A percentile compares a stretch with the other conserved stretches of the same genome.
phyloP scores from a whole-genome alignment of 2,113 vertebrate genomes.

The Tenrec ecaudatus region DNA sequence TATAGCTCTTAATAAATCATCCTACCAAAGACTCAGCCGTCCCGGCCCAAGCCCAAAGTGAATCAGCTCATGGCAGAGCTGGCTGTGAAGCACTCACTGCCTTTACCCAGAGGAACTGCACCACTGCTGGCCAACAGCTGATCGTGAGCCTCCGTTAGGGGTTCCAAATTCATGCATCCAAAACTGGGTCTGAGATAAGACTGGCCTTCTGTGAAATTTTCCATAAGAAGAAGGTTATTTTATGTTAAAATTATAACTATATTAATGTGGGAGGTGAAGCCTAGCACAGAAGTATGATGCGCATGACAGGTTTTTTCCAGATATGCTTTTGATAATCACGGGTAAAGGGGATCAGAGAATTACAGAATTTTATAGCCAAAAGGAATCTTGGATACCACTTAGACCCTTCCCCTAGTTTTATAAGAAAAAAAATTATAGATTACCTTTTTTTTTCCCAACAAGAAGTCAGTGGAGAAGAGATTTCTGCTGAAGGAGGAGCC shows the following conservation, averaged over 20 bases:
- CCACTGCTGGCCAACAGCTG: background rate
- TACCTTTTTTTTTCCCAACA: rapidly evolving
- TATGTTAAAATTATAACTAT: slow-evolving; percentile 19
- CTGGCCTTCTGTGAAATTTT: background rate
- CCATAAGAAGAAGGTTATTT: background rate
- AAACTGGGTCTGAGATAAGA: background rate
- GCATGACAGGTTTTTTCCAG: background rate
- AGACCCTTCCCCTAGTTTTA: background rate
- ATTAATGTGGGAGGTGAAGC: background rate
- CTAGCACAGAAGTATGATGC: background rate
- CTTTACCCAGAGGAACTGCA: background rate
- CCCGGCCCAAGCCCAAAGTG: background rate
- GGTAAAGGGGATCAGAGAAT: background rate
- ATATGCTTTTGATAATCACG: background rate
- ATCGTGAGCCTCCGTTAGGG: too few species aligned
- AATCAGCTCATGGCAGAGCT: background rate
- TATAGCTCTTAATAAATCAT: background rate
- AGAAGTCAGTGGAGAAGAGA: background rate
- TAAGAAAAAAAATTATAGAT: background rate
- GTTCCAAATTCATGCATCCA: background rate
- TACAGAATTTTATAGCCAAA: background rate
- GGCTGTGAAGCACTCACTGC: background rate
- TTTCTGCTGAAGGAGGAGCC: background rate
- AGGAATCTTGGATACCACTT: background rate
- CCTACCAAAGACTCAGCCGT: background rate